A percentile compares a stretch with the other conserved stretches of the same genome.
phyloP scores from a whole-genome alignment of 1,140 invertebrate genomes.

The Schlechtendalia chinensis region DNA sequence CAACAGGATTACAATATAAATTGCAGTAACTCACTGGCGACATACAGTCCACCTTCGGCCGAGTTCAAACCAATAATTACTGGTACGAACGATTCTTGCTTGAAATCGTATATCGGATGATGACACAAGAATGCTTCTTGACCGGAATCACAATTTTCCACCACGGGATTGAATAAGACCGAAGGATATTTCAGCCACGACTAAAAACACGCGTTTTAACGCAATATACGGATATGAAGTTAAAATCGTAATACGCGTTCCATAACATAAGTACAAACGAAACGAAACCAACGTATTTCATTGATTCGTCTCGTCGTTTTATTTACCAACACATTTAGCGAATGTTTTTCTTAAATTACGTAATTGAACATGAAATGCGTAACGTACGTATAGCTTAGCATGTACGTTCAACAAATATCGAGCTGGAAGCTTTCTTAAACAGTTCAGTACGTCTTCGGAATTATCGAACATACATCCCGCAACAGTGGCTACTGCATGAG shows the following conservation, averaged over 20 bases:
- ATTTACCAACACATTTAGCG: too few relatives aligned
- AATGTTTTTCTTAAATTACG: too few relatives aligned
- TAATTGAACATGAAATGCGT: too few relatives aligned
- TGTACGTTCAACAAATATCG: not conserved
- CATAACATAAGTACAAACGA: too few relatives aligned
- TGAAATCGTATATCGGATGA: slow-evolving; percentile 15
- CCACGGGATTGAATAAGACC: not conserved
- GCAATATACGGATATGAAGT: too few relatives aligned
- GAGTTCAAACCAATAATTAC: slow-evolving; percentile 41
- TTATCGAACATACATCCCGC: not conserved
- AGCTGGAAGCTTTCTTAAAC: slow-evolving; percentile 3
- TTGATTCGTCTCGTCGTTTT: too few relatives aligned
- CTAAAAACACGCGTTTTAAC: not conserved
- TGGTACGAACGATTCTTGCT: slow-evolving; percentile 36
- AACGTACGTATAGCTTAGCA: not conserved
- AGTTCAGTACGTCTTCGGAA: not conserved
- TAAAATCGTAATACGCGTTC: too few relatives aligned
- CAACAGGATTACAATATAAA: too few relatives aligned
- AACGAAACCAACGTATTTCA: too few relatives aligned
- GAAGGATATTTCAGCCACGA: not conserved
- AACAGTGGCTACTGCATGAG: not conserved
- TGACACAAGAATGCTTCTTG: slow-evolving; percentile 30
- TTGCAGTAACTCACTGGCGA: slow-evolving; percentile 14
- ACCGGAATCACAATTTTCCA: slow-evolving; percentile 6
- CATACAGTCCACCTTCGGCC: slow-evolving; percentile 20